Evolutionary conservation across 2,113 vertebrate genomes (phyloP).

Genomic region (Mystacornis crossleyi): DNA sequence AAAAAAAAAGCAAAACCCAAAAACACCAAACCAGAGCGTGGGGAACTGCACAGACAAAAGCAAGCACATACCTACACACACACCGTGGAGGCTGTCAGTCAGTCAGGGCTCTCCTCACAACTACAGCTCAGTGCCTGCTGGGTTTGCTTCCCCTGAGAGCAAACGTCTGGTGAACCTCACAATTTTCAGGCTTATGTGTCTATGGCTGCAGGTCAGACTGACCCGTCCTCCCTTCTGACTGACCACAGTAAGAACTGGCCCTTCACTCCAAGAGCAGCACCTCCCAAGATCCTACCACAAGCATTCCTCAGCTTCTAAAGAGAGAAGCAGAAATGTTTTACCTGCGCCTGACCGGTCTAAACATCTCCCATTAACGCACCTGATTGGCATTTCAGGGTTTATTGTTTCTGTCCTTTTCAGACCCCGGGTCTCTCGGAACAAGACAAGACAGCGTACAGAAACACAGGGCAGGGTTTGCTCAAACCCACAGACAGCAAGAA

Average conservation of each 20-base stretch:
- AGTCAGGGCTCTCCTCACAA: background rate
- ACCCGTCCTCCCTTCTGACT: background rate
- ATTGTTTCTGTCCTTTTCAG: background rate
- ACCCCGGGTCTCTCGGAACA: background rate
- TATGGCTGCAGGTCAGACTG: background rate
- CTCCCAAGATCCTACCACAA: background rate
- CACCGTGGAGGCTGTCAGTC: background rate
- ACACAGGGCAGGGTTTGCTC: slow-evolving; percentile 46
- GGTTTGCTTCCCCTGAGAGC: background rate
- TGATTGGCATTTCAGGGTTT: background rate
- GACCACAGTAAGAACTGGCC: background rate
- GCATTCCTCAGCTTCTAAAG: background rate
- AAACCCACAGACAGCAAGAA: slow-evolving; percentile 53
- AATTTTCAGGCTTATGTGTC: background rate
- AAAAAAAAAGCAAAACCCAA: too few species aligned
- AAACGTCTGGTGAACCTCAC: background rate
- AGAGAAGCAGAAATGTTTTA: background rate
- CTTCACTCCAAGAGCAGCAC: background rate
- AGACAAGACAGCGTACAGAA: slow-evolving; percentile 54
- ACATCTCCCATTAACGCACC: background rate
- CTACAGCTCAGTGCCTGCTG: background rate
- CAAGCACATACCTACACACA: background rate
- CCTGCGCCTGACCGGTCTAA: background rate
- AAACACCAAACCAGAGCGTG: background rate
- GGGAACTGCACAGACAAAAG: background rate